These are phyloP conservation scores for Aegypius monachus DNA, from an alignment of 2,113 vertebrate genomes.

Conservation along the genomic window DNA sequence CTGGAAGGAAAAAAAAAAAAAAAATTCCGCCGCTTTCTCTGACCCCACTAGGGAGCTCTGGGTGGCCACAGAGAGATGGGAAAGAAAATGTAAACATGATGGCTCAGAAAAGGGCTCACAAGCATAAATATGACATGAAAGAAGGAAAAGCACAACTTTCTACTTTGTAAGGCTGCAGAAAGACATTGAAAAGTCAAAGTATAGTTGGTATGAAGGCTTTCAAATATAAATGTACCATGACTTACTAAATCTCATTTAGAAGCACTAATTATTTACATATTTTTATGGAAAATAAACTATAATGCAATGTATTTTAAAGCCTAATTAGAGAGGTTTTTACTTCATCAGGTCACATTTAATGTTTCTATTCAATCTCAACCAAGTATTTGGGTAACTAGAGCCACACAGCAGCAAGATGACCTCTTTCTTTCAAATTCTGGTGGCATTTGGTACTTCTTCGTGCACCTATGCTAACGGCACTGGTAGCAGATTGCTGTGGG, in stretches of 20 bases:
- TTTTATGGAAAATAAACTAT: neutral
- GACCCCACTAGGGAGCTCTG: neutral
- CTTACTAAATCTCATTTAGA: neutral
- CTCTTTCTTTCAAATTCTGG: neutral
- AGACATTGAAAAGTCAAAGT: neutral
- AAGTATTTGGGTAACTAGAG: neutral
- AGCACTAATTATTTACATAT: neutral
- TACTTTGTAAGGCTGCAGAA: neutral
- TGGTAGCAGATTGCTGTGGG: neutral
- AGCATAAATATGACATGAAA: neutral
- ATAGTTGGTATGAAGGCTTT: neutral
- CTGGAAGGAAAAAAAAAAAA: neutral
- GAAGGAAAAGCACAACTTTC: neutral
- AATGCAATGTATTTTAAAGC: neutral
- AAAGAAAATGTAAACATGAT: neutral
- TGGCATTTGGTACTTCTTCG: neutral
- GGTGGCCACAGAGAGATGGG: neutral
- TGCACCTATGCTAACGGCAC: neutral
- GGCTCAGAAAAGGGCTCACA: neutral
- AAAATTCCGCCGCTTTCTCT: neutral
- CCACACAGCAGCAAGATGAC: neutral
- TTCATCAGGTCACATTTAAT: neutral
- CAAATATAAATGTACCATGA: neutral
- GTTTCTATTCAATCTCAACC: neutral
- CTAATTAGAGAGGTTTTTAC: neutral